Evolutionary conservation across 2,888 invertebrate genomes (phyloP).

Genomic region (Pristionchus mayeri): DNA sequence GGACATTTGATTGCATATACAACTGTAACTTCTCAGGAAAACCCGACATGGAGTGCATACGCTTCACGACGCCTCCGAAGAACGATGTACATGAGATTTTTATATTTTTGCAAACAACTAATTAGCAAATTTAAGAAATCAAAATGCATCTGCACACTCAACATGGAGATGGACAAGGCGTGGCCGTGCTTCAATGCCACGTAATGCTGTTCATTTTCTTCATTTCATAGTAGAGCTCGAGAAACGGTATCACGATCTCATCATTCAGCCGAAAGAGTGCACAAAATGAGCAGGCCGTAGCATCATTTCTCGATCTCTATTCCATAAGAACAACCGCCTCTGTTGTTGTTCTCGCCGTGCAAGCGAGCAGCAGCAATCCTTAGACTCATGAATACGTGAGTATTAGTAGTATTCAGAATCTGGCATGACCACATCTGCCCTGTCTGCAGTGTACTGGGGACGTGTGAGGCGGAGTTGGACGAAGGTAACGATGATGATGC

Average conservation of each 20-base stretch:
- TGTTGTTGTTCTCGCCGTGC: too few relatives aligned
- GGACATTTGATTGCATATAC: too few relatives aligned
- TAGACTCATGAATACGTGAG: neutral
- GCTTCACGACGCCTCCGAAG: conserved; percentile 63
- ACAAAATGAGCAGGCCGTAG: neutral
- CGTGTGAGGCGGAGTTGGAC: conserved; percentile 58
- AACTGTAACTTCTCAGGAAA: conserved; percentile 49
- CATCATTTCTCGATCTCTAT: too few relatives aligned
- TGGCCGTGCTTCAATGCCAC: conserved; percentile 67
- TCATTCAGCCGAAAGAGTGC: neutral
- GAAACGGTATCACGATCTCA: too few relatives aligned
- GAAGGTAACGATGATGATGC: too few relatives aligned
- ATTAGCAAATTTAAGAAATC: conserved; percentile 52
- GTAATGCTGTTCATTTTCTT: too few relatives aligned
- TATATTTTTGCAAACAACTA: neutral
- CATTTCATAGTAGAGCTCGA: too few relatives aligned
- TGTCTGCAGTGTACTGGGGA: conserved; percentile 61
- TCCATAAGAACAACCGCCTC: neutral
- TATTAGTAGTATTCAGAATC: conserved; percentile 53
- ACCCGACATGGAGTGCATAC: conserved; percentile 67
- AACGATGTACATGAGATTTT: conserved; percentile 54
- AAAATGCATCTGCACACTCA: conserved; percentile 67
- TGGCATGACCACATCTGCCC: conserved; percentile 68
- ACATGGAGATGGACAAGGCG: conserved; percentile 60
- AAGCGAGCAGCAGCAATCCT: too few relatives aligned